Conservation (phyloP, 2,888 invertebrate species). For the Drosophila formosana region DNA sequence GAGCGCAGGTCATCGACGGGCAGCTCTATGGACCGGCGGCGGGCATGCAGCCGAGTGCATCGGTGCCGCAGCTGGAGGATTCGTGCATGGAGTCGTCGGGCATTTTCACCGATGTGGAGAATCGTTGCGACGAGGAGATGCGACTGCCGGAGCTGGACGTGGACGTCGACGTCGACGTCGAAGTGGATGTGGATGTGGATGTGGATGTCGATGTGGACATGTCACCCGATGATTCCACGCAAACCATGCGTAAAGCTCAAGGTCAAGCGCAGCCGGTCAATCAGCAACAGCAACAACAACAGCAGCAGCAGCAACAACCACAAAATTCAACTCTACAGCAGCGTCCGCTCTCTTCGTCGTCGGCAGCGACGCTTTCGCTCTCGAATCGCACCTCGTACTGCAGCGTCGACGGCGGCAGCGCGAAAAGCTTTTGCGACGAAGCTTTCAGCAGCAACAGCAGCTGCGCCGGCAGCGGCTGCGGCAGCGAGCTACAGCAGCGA, state of each 20-base stretch:
- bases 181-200: background rate
- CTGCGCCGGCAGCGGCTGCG: slow-evolving; percentile 10
- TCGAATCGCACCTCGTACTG: slow-evolving; percentile 84
- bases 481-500: slow-evolving; percentile 42
- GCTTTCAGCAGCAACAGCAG: slow-evolving; percentile 65
- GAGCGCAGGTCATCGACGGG: slow-evolving; percentile 94
- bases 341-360: slow-evolving; percentile 80
- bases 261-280: slow-evolving; percentile 51
- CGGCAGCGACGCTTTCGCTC: slow-evolving; percentile 81
- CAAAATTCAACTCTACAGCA: slow-evolving; percentile 63
- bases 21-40: slow-evolving; percentile 91
- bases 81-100: slow-evolving; percentile 95
- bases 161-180: slow-evolving; percentile 23
- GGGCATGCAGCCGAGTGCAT: slow-evolving; percentile 82
- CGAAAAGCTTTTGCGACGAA: slow-evolving; percentile 83
- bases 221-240: slow-evolving; percentile 84
- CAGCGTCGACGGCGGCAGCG: slow-evolving; percentile 81
- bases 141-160: slow-evolving; percentile 73
- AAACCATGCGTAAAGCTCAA: slow-evolving; percentile 84
- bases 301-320: slow-evolving; percentile 52
- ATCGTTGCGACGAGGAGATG: slow-evolving; percentile 88
- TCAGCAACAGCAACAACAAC: slow-evolving; percentile 68
- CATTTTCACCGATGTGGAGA: slow-evolving; percentile 94
- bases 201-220: slow-evolving; percentile 57
- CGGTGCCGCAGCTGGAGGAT: slow-evolving; percentile 89